Base-by-base conservation (phyloP, 1,140 invertebrate genomes). In the Rhizoglyphus robini region DNA sequence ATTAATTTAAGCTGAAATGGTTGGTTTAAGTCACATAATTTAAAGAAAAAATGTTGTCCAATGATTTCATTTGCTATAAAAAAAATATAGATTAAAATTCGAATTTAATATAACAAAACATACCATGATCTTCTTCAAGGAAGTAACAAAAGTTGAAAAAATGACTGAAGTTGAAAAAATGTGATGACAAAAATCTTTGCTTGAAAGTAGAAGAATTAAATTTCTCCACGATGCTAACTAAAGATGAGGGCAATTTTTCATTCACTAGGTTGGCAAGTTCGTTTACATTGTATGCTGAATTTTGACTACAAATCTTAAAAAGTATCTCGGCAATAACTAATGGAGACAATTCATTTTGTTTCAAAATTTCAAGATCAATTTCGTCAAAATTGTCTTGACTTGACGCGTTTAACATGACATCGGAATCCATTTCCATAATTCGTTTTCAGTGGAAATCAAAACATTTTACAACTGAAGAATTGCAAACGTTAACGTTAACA, bases 1-100 rank as follows among this genome's bases (percentile, higher is more conserved):
- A 69, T 68, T 23, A 69, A 68, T 20, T 27, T 41, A 29, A 68
- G 63, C 48, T 69, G 68, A 48, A 69, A 69, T 20, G 60, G 59
- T 25, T 48, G 8, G 41, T 69, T 69, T 29, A 62, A 27, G 23
- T 46, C 25, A 65, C 68, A 69, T 49, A 47, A 5, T 49, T 65
- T 36, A 29, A n/a, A n/a, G 59, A 69, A 69, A 32, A 69, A 69
- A 8, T 61, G 27, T 5, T 48, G 23, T 11, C 68, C 68, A 32
- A 60, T 32, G 15, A 11, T 60, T 20, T 30, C 27, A 23, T 20
- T 51, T 13, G 15, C 48, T 34, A 29, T 11, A 41, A 41, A 18
- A 41, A 11, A 41, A 41, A 41, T 41, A 41, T 41, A 18, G 8
- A n/a, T n/a, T n/a, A n/a, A n/a, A n/a, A n/a, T n/a, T n/a, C 8